phyloP scores from a whole-genome alignment of 2,888 invertebrate genomes.

The Peribatodes rhomboidaria region DNA sequence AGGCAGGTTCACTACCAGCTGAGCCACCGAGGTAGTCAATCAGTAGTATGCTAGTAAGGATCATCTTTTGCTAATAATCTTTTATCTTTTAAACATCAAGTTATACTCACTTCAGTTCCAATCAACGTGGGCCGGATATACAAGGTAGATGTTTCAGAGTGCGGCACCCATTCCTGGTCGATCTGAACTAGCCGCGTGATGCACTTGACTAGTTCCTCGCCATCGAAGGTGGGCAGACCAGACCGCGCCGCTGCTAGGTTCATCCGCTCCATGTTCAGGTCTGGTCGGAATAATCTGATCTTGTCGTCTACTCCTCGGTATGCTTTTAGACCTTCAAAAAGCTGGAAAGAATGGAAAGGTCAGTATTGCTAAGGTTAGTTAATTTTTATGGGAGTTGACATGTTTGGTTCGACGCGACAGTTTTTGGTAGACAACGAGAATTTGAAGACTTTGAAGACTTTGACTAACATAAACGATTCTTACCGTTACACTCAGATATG shows the following conservation, averaged over 20 bases:
- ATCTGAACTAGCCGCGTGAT: conserved; percentile 94
- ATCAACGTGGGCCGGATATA: conserved; percentile 99
- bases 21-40: too few relatives aligned
- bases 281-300: conserved; percentile 97
- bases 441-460: too few relatives aligned
- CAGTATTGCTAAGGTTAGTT: background rate
- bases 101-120: conserved; percentile 97
- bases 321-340: conserved; percentile 99
- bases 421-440: too few relatives aligned
- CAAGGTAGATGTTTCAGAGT: conserved; percentile 94
- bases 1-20: too few relatives aligned
- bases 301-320: conserved; percentile 97
- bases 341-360: conserved; percentile 82
- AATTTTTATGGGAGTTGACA: too few relatives aligned
- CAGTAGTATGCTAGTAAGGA: too few relatives aligned
- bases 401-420: too few relatives aligned
- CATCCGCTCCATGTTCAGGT: conserved; percentile 98
- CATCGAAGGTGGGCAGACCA: conserved; percentile 96
- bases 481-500: too few relatives aligned
- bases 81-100: background rate
- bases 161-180: conserved; percentile 99
- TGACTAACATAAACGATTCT: too few relatives aligned
- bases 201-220: conserved; percentile 94
- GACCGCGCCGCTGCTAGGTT: conserved; percentile 93
- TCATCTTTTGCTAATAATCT: too few relatives aligned